A percentile compares a stretch with the other conserved stretches of the same genome.
These are phyloP conservation scores for Mionectes olivaceus DNA, from an alignment of 2,797 vertebrate genomes.

Conservation along the genomic window DNA sequence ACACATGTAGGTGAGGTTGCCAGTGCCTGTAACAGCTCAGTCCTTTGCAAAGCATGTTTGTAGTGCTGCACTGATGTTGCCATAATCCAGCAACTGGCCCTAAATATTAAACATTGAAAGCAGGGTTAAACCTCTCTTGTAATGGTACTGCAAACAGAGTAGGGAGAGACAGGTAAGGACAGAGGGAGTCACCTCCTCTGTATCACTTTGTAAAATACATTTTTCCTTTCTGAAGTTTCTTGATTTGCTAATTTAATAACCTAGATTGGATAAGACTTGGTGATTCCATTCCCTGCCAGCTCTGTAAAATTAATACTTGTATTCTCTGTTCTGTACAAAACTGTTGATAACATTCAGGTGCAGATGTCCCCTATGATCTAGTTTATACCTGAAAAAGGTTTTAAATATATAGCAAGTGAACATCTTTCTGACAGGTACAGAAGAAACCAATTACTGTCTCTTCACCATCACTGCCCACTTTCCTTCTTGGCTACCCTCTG, in stretches of 20 bases:
- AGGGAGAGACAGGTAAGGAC: neutral
- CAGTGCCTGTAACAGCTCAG: neutral
- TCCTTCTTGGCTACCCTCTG: neutral
- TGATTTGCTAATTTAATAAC: neutral
- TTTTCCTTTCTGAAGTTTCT: neutral
- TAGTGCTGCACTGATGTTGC: neutral
- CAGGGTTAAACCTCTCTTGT: neutral
- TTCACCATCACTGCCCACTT: neutral
- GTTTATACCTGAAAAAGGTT: neutral
- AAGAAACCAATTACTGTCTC: slow-evolving; percentile 29
- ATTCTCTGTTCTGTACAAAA: neutral
- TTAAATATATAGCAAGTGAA: slow-evolving; percentile 17
- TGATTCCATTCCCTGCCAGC: neutral
- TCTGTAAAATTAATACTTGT: neutral
- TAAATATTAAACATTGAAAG: neutral
- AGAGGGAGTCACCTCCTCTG: neutral
- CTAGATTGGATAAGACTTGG: neutral
- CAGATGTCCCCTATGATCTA: neutral
- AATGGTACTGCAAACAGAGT: neutral
- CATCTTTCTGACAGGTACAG: slow-evolving; percentile 22
- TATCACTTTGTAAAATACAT: neutral
- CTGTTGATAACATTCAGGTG: neutral
- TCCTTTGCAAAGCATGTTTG: neutral
- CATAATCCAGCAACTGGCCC: neutral
- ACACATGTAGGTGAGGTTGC: fast-evolving